A percentile compares a stretch with the other conserved stretches of the same genome.
Evolutionary conservation across 1,140 invertebrate genomes (phyloP).

Genomic region (Gerris buenoi): DNA sequence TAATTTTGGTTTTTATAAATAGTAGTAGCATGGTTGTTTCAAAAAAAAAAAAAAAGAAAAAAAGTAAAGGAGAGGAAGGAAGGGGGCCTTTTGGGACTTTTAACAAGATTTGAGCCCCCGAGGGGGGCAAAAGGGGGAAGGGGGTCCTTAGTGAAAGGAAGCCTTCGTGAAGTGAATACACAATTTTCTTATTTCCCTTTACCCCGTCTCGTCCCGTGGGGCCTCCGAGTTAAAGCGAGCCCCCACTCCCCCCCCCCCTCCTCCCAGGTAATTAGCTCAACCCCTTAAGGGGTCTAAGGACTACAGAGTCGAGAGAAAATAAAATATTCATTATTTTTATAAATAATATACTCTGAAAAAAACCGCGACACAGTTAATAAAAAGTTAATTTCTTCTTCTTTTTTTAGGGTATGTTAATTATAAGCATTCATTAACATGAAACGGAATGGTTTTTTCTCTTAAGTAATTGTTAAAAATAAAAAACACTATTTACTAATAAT

Average conservation of each 20-base stretch:
- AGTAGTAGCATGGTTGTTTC: too few species aligned
- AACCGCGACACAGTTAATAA: neutral
- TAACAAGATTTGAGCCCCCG: neutral
- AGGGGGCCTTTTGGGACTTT: neutral
- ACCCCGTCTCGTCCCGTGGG: neutral
- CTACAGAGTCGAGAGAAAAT: neutral
- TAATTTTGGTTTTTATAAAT: neutral
- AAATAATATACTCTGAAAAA: neutral
- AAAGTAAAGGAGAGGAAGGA: too few species aligned
- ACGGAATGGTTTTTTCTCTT: too few species aligned
- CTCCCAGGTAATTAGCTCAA: neutral
- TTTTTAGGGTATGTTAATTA: too few species aligned
- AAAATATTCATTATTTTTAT: neutral
- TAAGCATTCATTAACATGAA: too few species aligned
- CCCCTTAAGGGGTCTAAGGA: neutral
- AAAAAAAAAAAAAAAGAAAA: too few species aligned
- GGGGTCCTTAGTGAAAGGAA: neutral
- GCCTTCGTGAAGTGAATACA: neutral
- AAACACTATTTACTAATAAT: too few species aligned
- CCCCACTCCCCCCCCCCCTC: too few species aligned
- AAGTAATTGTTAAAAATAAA: too few species aligned
- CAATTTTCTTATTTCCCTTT: neutral
- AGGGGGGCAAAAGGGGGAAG: too few species aligned
- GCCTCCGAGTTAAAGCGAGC: neutral
- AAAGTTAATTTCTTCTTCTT: too few species aligned